Percentiles rank a stretch among this genome's conserved stretches.
phyloP scores from a whole-genome alignment of 2,797 vertebrate genomes.

The Fratercula arctica region DNA sequence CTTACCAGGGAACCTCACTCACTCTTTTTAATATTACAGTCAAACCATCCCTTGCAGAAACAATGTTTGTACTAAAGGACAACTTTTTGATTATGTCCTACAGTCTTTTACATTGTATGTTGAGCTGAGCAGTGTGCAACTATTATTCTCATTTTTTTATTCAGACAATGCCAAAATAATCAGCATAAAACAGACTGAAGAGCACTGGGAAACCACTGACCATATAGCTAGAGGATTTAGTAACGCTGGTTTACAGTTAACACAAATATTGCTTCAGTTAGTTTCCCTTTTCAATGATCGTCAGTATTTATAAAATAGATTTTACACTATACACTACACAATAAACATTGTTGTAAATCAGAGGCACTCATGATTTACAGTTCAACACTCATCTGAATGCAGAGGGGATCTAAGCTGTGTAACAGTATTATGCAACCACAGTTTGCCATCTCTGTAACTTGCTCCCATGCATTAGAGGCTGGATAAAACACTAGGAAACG shows the following conservation, averaged over 20 bases:
- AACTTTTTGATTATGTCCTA: neutral
- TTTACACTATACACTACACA: neutral
- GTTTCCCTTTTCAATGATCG: neutral
- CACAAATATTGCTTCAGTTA: neutral
- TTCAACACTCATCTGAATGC: neutral
- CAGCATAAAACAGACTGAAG: neutral
- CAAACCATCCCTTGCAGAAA: neutral
- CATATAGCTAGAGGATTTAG: neutral
- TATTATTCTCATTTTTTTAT: neutral
- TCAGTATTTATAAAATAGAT: neutral
- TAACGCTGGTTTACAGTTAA: neutral
- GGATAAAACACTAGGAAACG: neutral
- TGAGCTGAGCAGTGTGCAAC: slow-evolving; percentile 19
- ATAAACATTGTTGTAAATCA: slow-evolving; percentile 10
- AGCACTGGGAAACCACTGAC: neutral
- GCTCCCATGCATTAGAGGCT: neutral
- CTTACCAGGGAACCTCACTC: neutral
- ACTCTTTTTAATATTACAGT: neutral
- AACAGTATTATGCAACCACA: neutral
- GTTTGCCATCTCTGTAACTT: neutral
- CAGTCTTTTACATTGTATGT: neutral
- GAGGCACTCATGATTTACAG: slow-evolving; percentile 23
- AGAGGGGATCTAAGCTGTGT: neutral
- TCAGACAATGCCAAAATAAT: neutral
- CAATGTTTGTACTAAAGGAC: neutral